phyloP scores from a whole-genome alignment of 2,797 vertebrate genomes.

The Eleutherodactylus coqui region DNA sequence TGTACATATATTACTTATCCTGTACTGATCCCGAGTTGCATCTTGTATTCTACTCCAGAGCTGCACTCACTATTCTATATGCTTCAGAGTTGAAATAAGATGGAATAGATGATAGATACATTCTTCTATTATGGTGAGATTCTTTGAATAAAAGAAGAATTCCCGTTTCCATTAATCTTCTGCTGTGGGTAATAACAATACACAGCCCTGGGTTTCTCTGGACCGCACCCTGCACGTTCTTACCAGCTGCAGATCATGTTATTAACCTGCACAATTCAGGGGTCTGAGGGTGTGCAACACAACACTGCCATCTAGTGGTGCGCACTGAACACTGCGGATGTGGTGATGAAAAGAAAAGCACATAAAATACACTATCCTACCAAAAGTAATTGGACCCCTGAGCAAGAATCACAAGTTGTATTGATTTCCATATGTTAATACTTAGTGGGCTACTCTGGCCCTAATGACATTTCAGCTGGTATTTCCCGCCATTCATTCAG shows the following conservation, averaged over 20 bases:
- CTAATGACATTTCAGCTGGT: too few species aligned
- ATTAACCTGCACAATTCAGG: not conserved
- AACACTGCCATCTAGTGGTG: conserved; percentile 78
- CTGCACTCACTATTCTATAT: too few species aligned
- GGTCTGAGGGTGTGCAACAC: conserved; percentile 60
- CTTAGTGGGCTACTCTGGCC: too few species aligned
- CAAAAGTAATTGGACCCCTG: too few species aligned
- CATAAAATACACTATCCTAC: too few species aligned
- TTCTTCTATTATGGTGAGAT: not conserved
- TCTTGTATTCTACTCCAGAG: too few species aligned
- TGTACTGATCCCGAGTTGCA: too few species aligned
- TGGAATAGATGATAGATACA: not conserved
- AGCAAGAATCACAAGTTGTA: too few species aligned
- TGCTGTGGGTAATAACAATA: conserved; percentile 7
- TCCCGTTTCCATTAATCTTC: not conserved
- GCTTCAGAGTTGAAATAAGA: too few species aligned
- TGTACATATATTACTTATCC: too few species aligned
- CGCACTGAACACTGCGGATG: not conserved
- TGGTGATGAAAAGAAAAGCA: not conserved
- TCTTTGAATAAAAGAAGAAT: not conserved
- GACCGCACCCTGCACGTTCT: conserved; percentile 17
- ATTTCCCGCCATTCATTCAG: too few species aligned
- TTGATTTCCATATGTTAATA: too few species aligned
- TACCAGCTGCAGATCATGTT: not conserved
- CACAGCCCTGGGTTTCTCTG: not conserved